These are phyloP conservation scores for Neosalanx taihuensis DNA, from an alignment of 2,797 vertebrate species.

Conservation along the genomic window DNA sequence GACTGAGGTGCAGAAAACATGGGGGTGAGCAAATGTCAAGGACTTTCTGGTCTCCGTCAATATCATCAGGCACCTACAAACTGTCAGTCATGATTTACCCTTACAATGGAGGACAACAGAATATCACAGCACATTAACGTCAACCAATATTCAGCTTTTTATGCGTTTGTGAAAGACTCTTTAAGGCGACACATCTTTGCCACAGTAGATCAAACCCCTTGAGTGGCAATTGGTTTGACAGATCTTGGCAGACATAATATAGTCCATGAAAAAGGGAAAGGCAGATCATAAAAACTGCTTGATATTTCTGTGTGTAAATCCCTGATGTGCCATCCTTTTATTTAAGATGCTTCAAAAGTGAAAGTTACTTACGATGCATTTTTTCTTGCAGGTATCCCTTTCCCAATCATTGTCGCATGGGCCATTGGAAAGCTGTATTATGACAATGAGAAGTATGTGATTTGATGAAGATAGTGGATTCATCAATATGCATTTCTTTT, in stretches of 20 bases:
- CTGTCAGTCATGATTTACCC: conserved; percentile 30
- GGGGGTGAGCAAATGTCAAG: conserved; percentile 22
- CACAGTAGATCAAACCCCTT: conserved; percentile 30
- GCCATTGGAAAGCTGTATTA: conserved; percentile 96
- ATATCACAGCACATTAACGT: conserved; percentile 39
- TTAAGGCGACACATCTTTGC: conserved; percentile 38
- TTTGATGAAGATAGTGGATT: conserved; percentile 1
- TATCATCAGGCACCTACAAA: conserved; percentile 30
- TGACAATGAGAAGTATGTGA: conserved; percentile 94
- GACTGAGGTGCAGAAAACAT: not conserved
- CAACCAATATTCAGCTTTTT: conserved; percentile 33
- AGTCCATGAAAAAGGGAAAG: conserved; percentile 4
- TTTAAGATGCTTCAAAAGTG: conserved; percentile 39
- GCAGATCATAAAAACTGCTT: conserved; percentile 25
- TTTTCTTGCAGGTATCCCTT: conserved; percentile 85
- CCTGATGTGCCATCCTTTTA: conserved; percentile 22
- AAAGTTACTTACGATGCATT: conserved; percentile 16
- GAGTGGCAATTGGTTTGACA: conserved; percentile 45
- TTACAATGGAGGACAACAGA: conserved; percentile 28
- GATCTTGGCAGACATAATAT: conserved; percentile 44
- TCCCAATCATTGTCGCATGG: conserved; percentile 95
- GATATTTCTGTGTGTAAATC: conserved; percentile 35
- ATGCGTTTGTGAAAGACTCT: conserved; percentile 34
- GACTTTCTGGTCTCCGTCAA: conserved; percentile 15
- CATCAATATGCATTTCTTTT: conserved; percentile 2